A percentile compares a stretch with the other conserved stretches of the same genome.
phyloP scores from a whole-genome alignment of 1,140 invertebrate species.

The Lamellibrachia luymesi region DNA sequence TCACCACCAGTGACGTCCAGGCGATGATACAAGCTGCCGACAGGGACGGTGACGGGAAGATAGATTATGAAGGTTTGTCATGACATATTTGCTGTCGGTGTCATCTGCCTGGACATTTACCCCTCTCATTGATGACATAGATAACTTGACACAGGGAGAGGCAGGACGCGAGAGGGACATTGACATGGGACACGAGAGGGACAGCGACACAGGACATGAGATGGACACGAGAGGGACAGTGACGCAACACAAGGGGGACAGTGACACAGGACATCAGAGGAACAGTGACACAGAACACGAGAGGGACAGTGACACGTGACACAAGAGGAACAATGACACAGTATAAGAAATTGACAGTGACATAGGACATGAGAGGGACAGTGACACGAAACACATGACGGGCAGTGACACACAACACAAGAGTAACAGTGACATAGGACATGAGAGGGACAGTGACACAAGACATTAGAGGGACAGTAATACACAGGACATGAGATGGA shows the following conservation, averaged over 20 bases:
- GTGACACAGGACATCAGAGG: neutral
- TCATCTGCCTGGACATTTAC: neutral
- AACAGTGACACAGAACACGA: neutral
- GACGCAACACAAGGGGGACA: neutral
- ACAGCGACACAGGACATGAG: no score
- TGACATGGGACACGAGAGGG: no score
- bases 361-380: neutral
- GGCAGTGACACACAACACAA: neutral
- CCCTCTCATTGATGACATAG: no score
- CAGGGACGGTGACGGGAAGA: constrained; percentile 14
- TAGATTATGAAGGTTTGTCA: constrained; percentile 21
- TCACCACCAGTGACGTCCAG: constrained; percentile 16
- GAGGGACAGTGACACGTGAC: neutral
- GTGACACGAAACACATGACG: neutral
- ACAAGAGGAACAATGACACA: neutral
- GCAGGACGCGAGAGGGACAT: no score
- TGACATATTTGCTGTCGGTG: neutral
- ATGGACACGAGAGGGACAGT: no score
- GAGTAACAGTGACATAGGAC: no score
- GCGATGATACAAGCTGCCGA: constrained; percentile 23
- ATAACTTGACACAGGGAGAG: neutral
- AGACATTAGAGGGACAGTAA: no score
- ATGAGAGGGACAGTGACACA: no score
- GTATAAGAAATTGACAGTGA: neutral
- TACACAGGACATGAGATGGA: no score